These are phyloP conservation scores for Apogon hyalosoma DNA, from an alignment of 2,797 vertebrate genomes.

Conservation along the genomic window DNA sequence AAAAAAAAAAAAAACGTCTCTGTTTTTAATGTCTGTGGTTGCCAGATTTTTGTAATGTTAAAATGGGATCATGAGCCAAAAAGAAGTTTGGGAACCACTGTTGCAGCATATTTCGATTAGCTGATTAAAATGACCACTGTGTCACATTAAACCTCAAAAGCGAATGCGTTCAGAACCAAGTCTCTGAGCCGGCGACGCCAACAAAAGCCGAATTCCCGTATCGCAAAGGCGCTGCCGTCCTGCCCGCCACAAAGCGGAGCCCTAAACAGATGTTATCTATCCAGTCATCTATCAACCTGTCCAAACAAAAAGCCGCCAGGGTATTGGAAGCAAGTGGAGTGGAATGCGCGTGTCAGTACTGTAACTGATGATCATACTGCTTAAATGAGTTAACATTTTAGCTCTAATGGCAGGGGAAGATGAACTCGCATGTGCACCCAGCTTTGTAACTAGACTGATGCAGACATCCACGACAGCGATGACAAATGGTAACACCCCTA, in stretches of 20 bases:
- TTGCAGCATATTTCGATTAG: slow-evolving; percentile 1
- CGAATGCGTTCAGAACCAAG: slow-evolving; percentile 23
- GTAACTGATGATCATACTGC: slow-evolving; percentile 73
- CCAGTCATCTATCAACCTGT: slow-evolving; percentile 72
- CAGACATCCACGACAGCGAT: slow-evolving; percentile 53
- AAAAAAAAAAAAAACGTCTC: no score
- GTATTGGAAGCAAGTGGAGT: slow-evolving; percentile 61
- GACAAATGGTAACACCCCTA: slow-evolving; percentile 59
- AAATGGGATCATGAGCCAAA: no score
- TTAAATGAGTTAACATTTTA: slow-evolving; percentile 75
- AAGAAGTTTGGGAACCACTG: no score
- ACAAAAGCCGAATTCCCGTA: slow-evolving; percentile 33
- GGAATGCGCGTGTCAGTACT: slow-evolving; percentile 63
- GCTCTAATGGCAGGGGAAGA: slow-evolving; percentile 68
- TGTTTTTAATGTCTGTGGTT: no score
- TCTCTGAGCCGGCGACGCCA: slow-evolving; percentile 15
- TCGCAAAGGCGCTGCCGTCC: slow-evolving; percentile 36
- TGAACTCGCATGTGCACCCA: slow-evolving; percentile 60
- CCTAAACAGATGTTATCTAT: slow-evolving; percentile 72
- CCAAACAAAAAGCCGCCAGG: slow-evolving; percentile 66
- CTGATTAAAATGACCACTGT: slow-evolving; percentile 2
- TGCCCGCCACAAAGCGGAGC: slow-evolving; percentile 45
- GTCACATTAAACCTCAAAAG: neutral
- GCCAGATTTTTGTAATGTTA: no score
- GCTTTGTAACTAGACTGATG: slow-evolving; percentile 57